A percentile compares a stretch with the other conserved stretches of the same genome.
phyloP scores from a whole-genome alignment of 64 coral and sea anemone species.

The Pocillopora verrucosa region DNA sequence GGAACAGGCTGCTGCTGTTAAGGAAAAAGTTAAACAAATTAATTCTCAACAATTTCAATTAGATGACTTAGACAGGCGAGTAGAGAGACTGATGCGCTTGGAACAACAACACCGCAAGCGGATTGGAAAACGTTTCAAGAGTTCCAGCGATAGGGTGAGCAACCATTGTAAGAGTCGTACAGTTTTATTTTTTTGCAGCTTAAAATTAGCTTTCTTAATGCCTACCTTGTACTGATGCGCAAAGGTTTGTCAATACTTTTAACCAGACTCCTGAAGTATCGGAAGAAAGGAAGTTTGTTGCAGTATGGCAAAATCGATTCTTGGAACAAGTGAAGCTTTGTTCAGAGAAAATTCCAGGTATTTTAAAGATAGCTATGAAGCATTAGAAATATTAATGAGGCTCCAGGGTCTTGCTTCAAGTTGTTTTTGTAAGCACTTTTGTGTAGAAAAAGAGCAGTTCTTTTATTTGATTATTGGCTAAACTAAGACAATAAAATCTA shows the following conservation, averaged over 20 bases:
- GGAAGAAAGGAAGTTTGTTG: constrained; percentile 34
- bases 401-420: too few species aligned
- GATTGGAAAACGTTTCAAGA: constrained; percentile 8
- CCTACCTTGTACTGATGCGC: background rate
- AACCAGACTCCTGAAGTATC: background rate
- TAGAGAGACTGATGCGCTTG: constrained; percentile 6
- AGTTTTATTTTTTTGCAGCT: too few species aligned
- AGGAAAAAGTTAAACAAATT: background rate
- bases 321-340: constrained; percentile 59
- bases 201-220: too few species aligned
- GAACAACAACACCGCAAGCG: constrained; percentile 20
- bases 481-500: too few species aligned
- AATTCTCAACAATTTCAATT: too few species aligned
- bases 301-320: constrained; percentile 73
- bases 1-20: constrained; percentile 12
- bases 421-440: too few species aligned
- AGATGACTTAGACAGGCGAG: constrained; percentile 17
- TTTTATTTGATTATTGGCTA: too few species aligned
- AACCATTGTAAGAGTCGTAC: too few species aligned
- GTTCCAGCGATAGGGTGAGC: background rate
- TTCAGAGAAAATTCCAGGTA: constrained; percentile 77
- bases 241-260: background rate
- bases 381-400: too few species aligned
- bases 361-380: background rate
- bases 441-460: too few species aligned